Base-by-base conservation (phyloP, 2,797 vertebrate species). In the Cynodonichthys magdalenae region DNA sequence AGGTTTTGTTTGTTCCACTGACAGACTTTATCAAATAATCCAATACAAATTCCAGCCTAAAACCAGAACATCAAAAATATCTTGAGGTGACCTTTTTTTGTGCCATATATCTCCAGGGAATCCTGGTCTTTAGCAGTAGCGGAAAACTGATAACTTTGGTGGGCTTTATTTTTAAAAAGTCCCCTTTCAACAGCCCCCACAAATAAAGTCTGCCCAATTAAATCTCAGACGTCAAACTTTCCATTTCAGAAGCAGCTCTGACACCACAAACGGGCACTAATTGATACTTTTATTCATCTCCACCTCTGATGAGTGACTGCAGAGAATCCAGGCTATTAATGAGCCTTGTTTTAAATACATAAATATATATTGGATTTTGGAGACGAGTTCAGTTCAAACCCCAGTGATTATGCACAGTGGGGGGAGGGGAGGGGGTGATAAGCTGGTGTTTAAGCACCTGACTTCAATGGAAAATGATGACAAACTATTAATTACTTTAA, bases 401-500 rank as follows among this genome's bases (percentile, higher is more conserved):
- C 15, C 15, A 36, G 64, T 69, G 77, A 81, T 79, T 80, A 77
- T 49, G 34, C 36, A 63, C 53, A 80, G 67, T 63, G 51, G 41
- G 41, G 77, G 71, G 9, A 44, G 77, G 47, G 78, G 71, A 29
- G 53, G 76, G 66, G 60, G 49, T 42, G 53, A 70, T 78, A 68
- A 68, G 53, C 46, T 73, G 63, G 29, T 77, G 72, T 78, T 57
- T 74, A 59, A 85, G 75, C 86, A 87, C 74, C 79, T 88, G 86
- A 85, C 75, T 83, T 83, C 74, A 85, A 87, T 82, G 74, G 81
- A 88, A 57, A 85, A 82, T 55, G 74, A 80, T 28, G 75, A 85
- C 85, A 81, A 69, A 87, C 81, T 83, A 87, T 76, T 92, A 90
- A 92, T 91, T 91, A 88, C 81, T 84, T 57, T 27, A 68, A 58